A percentile compares a stretch with the other conserved stretches of the same genome.
Evolutionary conservation across 2,888 invertebrate species (phyloP).

Genomic region (Toxonevra muliebris): DNA sequence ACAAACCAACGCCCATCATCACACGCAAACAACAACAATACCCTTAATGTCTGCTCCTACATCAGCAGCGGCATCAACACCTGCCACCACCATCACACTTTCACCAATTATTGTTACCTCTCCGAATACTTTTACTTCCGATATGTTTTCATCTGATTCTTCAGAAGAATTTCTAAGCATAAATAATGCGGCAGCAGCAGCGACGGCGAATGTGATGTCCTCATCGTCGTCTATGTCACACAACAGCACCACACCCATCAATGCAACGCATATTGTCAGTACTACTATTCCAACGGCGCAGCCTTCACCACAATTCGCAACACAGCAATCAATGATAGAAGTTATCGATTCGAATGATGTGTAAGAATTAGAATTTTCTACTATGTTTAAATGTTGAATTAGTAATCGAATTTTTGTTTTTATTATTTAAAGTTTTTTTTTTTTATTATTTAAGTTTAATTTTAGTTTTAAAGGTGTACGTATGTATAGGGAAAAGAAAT

Average conservation of each 20-base stretch:
- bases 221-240: conserved; percentile 2
- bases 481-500: conserved; percentile 19
- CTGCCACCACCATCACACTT: conserved; percentile 45
- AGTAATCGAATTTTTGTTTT: background rate
- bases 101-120: conserved; percentile 52
- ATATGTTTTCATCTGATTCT: conserved; percentile 30
- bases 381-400: background rate
- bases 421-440: background rate
- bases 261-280: too few relatives aligned
- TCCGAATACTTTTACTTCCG: conserved; percentile 54
- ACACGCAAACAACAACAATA: conserved; percentile 12
- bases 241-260: conserved; percentile 2
- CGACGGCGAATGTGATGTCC: conserved; percentile 8
- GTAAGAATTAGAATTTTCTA: conserved; percentile 26
- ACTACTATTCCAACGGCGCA: conserved; percentile 15
- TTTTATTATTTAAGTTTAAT: conserved; percentile 1
- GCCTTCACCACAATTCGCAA: conserved; percentile 6
- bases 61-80: conserved; percentile 32
- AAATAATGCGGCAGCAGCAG: conserved; percentile 9
- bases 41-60: conserved; percentile 9
- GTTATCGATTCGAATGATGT: conserved; percentile 38
- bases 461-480: conserved; percentile 15
- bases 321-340: conserved; percentile 32
- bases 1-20: conserved; percentile 7
- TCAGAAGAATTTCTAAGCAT: conserved; percentile 30